Evolutionary conservation across 2,113 vertebrate genomes (phyloP), one percentile per base, ranked within the genome.

Genomic region (Emberiza fucata): DNA sequence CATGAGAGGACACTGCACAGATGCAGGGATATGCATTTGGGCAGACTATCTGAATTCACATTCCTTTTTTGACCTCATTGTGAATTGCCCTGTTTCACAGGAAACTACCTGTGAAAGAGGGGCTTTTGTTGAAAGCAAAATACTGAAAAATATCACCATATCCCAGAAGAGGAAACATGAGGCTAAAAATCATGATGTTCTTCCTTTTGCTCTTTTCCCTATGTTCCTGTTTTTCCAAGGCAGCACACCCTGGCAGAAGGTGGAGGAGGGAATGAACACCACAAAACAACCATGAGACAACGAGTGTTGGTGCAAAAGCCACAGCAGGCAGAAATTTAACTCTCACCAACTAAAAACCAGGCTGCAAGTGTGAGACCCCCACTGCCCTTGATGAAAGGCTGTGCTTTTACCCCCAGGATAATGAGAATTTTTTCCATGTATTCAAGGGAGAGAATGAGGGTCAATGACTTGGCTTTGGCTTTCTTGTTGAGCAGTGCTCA

Each of bases 231-330:
- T 68, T 86, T 75, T 71, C 56, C 37, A 79, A 66, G 24, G 5
- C 39, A 39, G 16, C 18, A 35, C 12, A 75, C 4, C 0, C 0
- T 35, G 24, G 14, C 42, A 82, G 19, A 12, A 78, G 65, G n/a
- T 61, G 23, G 37, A 53, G 47, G 53, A 79, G 16, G 9, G 24
- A 91, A 61, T 4, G 5, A 82, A 27, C 31, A 76, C 24, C 22
- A 14, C 29, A 51, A 81, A 73, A 4, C 6, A 60, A 14, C 27
- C n/a, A n/a, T 1, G 5, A 71, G 56, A 44, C 5, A 23, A 14
- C 0, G 0, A 48, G 66, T 4, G 2, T 3, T 53, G 27, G 18
- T 21, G 15, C 33, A 29, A 79, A 61, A 39, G n/a, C 28, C 35
- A 11, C n/a, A 21, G 59, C 68, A n/a, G 28, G 17, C 12, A 16